These are phyloP conservation scores for Cladopsammia gracilis DNA, from an alignment of 64 coral and sea anemone genomes.

Conservation along the genomic window DNA sequence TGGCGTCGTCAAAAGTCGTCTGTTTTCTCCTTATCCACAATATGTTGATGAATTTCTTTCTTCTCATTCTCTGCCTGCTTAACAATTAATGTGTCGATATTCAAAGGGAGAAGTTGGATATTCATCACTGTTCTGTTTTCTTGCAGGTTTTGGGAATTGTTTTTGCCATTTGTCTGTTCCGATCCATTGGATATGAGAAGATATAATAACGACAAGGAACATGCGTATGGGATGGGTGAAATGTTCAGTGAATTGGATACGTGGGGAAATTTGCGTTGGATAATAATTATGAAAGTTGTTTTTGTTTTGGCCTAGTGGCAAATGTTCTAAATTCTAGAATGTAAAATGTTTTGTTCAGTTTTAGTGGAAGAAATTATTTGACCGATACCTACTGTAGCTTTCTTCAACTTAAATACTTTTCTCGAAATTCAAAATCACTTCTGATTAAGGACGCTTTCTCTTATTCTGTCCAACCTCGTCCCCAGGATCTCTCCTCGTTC, in stretches of 20 bases:
- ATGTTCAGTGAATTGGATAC: not conserved
- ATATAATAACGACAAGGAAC: constrained; percentile 48
- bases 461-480: no score
- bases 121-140: not conserved
- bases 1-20: no score
- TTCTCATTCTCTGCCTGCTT: no score
- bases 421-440: no score
- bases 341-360: no score
- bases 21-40: no score
- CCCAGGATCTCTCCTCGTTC: no score
- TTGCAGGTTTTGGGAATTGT: constrained; percentile 92
- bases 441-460: no score
- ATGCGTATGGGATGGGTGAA: not conserved
- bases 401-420: no score
- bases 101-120: not conserved
- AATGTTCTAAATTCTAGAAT: not conserved
- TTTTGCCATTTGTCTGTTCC: constrained; percentile 90
- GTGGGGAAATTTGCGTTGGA: not conserved
- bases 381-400: no score
- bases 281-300: not conserved
- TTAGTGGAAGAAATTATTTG: no score
- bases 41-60: no score
- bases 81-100: not conserved
- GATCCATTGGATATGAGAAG: constrained; percentile 99
- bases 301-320: not conserved